Base-by-base conservation (phyloP, 2,113 vertebrate species). In the Chascanopsetta lugubris region DNA sequence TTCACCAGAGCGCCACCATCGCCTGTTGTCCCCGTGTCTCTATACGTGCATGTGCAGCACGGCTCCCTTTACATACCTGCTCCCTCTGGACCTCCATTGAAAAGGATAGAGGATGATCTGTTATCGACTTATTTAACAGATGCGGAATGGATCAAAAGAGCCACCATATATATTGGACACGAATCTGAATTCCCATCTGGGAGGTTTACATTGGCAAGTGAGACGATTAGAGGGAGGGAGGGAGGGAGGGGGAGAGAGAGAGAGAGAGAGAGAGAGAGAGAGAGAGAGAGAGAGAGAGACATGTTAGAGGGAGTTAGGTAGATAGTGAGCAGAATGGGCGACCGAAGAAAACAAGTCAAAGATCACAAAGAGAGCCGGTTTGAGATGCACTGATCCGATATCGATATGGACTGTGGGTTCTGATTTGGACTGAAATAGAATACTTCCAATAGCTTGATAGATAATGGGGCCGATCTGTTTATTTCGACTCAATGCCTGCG, bases 111-210 rank as follows among this genome's bases (percentile, higher is more conserved):
- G 49, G 29, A 48, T 51, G 67, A 75, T 50, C 46, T 53, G 50
- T 63, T 77, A 86, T 70, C 79, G 80, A 86, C 83, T 84, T 72
- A 81, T 79, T 76, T 75, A 72, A 55, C 46, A 54, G 82, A 64
- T 42, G 57, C 42, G 60, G 46, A 43, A 6, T 34, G 21, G 30
- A 38, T 70, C 24, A 47, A 62, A 36, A 57, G 48, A 69, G 32
- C 53, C 51, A 46, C 59, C 75, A 56, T 60, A 70, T n/a, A n/a
- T 75, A 79, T 60, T 66, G 63, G 48, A 53, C 58, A 69, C 61
- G 65, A 69, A 61, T 68, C 53, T 45, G 61, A 85, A 69, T 63
- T 77, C 74, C 71, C 77, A 32, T 9, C 26, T 46, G 29, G 63
- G 32, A 71, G n/a, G 42, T 65, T 71, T 27, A 47, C 22, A 50